Evolutionary conservation across 2,888 invertebrate species (phyloP).

Genomic region (Sminthurides aquaticus): DNA sequence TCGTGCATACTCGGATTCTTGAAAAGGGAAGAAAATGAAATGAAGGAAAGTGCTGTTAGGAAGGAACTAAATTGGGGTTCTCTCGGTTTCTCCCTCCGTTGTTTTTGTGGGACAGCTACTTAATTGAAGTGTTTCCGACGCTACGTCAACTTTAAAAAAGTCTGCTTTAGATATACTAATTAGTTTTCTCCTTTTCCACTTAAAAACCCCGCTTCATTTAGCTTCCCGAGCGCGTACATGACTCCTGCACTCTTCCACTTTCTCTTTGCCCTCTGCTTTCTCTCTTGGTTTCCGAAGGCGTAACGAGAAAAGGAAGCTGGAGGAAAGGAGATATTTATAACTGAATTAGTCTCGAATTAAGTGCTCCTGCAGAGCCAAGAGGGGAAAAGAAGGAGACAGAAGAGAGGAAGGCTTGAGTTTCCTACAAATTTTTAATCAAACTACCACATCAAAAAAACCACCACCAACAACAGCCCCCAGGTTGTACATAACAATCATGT

Average conservation of each 20-base stretch:
- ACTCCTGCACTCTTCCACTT: slow-evolving; percentile 13
- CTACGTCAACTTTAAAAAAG: slow-evolving; percentile 18
- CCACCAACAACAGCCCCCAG: background rate
- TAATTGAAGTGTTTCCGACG: slow-evolving; percentile 37
- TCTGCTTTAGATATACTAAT: slow-evolving; percentile 25
- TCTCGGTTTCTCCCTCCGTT: slow-evolving; percentile 14
- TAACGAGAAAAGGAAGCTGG: slow-evolving; percentile 21
- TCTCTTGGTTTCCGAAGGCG: slow-evolving; percentile 3
- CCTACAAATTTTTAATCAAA: background rate
- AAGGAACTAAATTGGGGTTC: slow-evolving; percentile 9
- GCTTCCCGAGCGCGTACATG: background rate
- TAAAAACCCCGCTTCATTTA: slow-evolving; percentile 9
- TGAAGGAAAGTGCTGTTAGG: slow-evolving; percentile 8
- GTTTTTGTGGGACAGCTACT: slow-evolving; percentile 29
- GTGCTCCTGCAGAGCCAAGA: background rate
- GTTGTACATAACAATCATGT: background rate
- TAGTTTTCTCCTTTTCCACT: slow-evolving; percentile 17
- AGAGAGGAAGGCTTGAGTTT: too few species aligned
- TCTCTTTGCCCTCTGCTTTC: slow-evolving; percentile 10
- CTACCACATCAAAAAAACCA: too few species aligned
- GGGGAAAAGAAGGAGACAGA: background rate
- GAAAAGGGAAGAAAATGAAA: slow-evolving; percentile 6
- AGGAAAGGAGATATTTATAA: slow-evolving; percentile 30
- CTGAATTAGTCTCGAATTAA: slow-evolving; percentile 17
- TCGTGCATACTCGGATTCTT: too few species aligned